Percentiles rank a stretch among this genome's conserved stretches.
Conservation (phyloP, 23 tunicate species). For the Diplosoma virens region DNA sequence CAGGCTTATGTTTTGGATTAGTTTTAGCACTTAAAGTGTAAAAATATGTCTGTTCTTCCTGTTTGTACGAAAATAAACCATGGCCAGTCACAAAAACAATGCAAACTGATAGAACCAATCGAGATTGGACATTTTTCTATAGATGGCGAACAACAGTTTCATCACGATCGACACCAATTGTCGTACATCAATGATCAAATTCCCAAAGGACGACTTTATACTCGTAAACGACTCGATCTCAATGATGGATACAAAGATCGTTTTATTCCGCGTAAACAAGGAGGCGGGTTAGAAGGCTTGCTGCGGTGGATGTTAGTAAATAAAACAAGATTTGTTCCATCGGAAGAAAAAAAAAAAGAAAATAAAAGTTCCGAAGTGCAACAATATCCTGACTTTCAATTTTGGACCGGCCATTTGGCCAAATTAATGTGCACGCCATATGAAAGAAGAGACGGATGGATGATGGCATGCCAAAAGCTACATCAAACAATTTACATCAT, state of each 20-base stretch:
- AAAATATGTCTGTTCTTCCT: no score
- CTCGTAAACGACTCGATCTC: conserved; percentile 37
- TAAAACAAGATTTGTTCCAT: conserved; percentile 26
- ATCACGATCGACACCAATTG: conserved; percentile 68
- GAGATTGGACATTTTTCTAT: conserved; percentile 82
- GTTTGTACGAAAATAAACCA: no score
- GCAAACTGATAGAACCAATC: conserved; percentile 45
- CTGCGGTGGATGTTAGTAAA: conserved; percentile 57
- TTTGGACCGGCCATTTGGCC: conserved; percentile 85
- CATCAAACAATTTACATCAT: conserved; percentile 59
- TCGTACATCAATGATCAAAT: conserved; percentile 14
- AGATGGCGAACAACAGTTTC: conserved; percentile 64
- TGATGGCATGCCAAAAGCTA: conserved; percentile 76
- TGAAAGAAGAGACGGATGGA: conserved; percentile 86
- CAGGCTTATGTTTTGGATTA: no score
- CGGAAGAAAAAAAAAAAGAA: neutral
- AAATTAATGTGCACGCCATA: conserved; percentile 90
- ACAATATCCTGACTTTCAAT: conserved; percentile 55
- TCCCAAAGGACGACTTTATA: neutral
- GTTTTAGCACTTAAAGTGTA: no score
- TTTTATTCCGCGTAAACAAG: conserved; percentile 66
- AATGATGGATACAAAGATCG: conserved; percentile 69
- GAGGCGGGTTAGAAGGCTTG: conserved; percentile 48
- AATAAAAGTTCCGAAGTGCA: conserved; percentile 1
- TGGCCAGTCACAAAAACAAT: neutral